These are phyloP conservation scores for Chaunax sp. DNA, from an alignment of 2,797 vertebrate species.

Conservation along the genomic window DNA sequence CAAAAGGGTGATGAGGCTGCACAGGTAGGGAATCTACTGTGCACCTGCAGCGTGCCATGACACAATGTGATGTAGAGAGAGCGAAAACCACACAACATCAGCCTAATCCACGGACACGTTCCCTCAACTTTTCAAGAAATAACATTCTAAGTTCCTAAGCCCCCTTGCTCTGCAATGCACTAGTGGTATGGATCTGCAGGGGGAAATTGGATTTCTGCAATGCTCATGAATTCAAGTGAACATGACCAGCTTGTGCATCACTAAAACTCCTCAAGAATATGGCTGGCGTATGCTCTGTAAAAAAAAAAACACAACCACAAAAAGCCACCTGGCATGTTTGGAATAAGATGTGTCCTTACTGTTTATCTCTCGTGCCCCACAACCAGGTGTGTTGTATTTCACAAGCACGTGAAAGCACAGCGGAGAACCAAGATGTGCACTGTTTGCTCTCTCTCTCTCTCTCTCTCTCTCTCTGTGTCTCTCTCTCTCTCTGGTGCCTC, in stretches of 20 bases:
- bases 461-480: neutral
- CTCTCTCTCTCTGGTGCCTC: slow-evolving; percentile 33
- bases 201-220: slow-evolving; percentile 68
- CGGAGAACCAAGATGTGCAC: slow-evolving; percentile 44
- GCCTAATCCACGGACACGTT: slow-evolving; percentile 63
- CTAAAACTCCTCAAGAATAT: slow-evolving; percentile 41
- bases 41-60: slow-evolving; percentile 2
- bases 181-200: slow-evolving; percentile 58
- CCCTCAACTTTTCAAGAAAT: slow-evolving; percentile 59
- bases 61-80: slow-evolving; percentile 21
- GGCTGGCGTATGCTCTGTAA: slow-evolving; percentile 26
- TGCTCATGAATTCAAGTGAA: slow-evolving; percentile 68
- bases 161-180: slow-evolving; percentile 39
- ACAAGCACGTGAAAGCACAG: slow-evolving; percentile 53
- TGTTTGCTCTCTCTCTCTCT: slow-evolving; percentile 61
- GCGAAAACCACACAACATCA: slow-evolving; percentile 34
- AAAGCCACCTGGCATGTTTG: slow-evolving; percentile 48
- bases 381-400: slow-evolving; percentile 57
- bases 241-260: slow-evolving; percentile 68
- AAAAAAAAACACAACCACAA: neutral
- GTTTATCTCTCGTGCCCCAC: slow-evolving; percentile 55
- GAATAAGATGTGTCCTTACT: slow-evolving; percentile 50
- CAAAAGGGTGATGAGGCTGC: slow-evolving; percentile 38
- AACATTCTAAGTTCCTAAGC: slow-evolving; percentile 71
- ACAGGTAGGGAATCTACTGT: slow-evolving; percentile 24